Conservation (phyloP, 2,113 vertebrate species). For the Hydrochoerus hydrochaeris region DNA sequence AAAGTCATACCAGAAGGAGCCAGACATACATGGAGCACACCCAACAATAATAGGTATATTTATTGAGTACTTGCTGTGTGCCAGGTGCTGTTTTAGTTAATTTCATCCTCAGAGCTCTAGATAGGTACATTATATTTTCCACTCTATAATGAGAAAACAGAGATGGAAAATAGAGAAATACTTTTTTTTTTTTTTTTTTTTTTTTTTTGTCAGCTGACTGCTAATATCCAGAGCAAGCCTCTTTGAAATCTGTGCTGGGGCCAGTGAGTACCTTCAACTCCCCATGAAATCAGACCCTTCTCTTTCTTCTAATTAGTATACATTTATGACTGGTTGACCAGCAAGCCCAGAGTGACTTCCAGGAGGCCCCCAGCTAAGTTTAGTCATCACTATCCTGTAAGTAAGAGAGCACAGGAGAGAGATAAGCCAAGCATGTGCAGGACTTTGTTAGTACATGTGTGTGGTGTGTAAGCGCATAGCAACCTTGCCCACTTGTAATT, state of each 20-base stretch:
- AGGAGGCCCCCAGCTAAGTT: neutral
- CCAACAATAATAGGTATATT: neutral
- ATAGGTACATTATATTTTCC: neutral
- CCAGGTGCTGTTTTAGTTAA: neutral
- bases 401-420: neutral
- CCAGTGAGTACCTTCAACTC: neutral
- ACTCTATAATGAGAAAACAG: neutral
- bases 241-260: neutral
- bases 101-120: neutral
- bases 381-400: neutral
- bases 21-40: neutral
- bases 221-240: neutral
- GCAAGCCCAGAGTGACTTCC: neutral
- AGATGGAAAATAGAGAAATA: neutral
- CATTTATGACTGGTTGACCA: neutral
- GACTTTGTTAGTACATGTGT: fast-evolving
- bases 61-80: neutral
- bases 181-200: neutral
- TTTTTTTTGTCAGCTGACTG: neutral
- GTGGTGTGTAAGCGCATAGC: neutral
- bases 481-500: neutral
- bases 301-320: neutral
- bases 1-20: neutral
- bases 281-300: neutral
- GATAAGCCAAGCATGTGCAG: neutral